Conservation (phyloP, 1,140 invertebrate species). For the Drosophila jambulina region DNA sequence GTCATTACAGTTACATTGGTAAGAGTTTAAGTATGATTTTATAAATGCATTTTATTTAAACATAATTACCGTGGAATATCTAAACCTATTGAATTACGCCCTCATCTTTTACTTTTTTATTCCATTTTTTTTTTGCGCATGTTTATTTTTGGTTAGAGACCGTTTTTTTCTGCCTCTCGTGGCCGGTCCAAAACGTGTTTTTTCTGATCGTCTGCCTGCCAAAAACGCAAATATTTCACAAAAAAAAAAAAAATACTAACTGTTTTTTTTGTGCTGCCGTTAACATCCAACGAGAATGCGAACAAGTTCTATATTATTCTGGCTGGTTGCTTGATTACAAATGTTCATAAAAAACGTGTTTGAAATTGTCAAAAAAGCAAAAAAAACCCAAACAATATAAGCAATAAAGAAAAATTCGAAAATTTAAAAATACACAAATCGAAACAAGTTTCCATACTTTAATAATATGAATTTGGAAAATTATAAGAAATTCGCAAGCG, state of each 20-base stretch:
- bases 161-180: constrained; percentile 19
- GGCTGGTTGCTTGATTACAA: constrained; percentile 44
- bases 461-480: constrained; percentile 48
- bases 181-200: constrained; percentile 34
- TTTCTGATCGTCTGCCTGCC: constrained; percentile 39
- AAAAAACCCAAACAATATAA: background rate
- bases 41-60: constrained; percentile 1
- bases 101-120: background rate
- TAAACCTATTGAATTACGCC: constrained; percentile 27
- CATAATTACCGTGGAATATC: constrained; percentile 1
- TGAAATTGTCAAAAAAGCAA: constrained; percentile 38
- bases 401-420: constrained; percentile 43
- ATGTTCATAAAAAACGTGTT: constrained; percentile 66
- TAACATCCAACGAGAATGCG: constrained; percentile 50
- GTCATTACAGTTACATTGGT: constrained; percentile 1
- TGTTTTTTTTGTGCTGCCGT: constrained; percentile 40
- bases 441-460: constrained; percentile 62
- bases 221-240: constrained; percentile 50
- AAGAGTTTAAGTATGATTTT: constrained; percentile 4
- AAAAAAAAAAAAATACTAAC: constrained; percentile 76
- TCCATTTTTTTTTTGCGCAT: constrained; percentile 17
- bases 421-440: constrained; percentile 49
- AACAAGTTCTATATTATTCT: constrained; percentile 68
- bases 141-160: constrained; percentile 30
- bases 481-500: constrained; percentile 44